Conservation (phyloP, 2,113 vertebrate species). For the Tychaedon coryphoeus region DNA sequence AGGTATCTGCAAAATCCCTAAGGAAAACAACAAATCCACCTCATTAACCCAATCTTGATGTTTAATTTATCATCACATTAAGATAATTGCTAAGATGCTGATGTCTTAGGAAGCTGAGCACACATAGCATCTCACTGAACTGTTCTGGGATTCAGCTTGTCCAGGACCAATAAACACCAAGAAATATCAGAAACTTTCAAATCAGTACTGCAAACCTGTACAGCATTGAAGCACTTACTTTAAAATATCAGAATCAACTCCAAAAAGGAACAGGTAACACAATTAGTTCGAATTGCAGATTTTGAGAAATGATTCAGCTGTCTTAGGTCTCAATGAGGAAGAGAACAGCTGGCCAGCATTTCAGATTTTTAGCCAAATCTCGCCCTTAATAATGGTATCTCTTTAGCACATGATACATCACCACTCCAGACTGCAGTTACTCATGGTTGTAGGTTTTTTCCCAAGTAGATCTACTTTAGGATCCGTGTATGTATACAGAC, state of each 20-base stretch:
- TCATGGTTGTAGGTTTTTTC: not conserved
- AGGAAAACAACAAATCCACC: not conserved
- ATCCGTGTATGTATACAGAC: rapidly evolving
- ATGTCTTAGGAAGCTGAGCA: not conserved
- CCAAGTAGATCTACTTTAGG: not conserved
- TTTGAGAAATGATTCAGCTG: not conserved
- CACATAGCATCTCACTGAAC: not conserved
- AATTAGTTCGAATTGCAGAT: not conserved
- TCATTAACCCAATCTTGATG: not conserved
- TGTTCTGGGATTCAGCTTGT: not conserved
- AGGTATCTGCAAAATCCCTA: constrained; percentile 93
- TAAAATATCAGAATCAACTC: not conserved
- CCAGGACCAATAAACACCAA: not conserved
- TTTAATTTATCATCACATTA: not conserved
- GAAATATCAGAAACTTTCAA: not conserved
- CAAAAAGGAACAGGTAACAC: not conserved
- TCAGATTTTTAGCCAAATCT: not conserved
- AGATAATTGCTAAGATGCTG: not conserved
- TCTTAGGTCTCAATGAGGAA: not conserved
- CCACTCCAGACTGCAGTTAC: not conserved
- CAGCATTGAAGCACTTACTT: not conserved
- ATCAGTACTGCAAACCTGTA: not conserved
- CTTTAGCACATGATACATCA: not conserved
- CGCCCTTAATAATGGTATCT: not conserved
- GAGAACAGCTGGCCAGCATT: not conserved